Conservation (phyloP, 2,797 vertebrate genomes). For the Apodemus agrarius region DNA sequence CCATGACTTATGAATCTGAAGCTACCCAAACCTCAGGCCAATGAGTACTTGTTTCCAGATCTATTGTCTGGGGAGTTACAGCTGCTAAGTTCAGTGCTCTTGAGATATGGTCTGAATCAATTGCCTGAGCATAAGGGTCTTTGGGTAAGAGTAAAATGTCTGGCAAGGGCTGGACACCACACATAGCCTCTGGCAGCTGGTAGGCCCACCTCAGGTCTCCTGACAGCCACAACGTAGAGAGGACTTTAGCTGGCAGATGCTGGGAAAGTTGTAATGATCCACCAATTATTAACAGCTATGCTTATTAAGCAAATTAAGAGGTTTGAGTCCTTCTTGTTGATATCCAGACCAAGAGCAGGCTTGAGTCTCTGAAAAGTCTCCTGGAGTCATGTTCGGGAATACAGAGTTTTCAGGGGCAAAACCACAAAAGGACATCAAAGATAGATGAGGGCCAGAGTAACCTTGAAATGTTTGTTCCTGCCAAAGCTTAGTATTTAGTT, state of each 20-base stretch:
- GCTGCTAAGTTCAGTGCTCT: neutral
- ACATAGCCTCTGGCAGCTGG: neutral
- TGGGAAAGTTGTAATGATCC: neutral
- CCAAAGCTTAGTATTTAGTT: neutral
- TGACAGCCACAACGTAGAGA: neutral
- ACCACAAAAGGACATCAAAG: neutral
- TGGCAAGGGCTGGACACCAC: neutral
- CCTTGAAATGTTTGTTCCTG: neutral
- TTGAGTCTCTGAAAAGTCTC: neutral
- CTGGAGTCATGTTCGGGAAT: neutral
- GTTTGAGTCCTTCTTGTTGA: neutral
- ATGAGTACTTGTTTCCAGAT: neutral
- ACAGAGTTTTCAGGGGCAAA: neutral
- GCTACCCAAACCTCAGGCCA: neutral
- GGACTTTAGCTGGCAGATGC: neutral
- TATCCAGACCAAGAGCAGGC: neutral
- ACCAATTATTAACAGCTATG: neutral
- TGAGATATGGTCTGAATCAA: rapidly evolving
- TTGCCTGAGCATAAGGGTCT: neutral
- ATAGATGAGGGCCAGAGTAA: neutral
- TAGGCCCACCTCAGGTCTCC: neutral
- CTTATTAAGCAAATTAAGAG: neutral
- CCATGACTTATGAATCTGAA: neutral
- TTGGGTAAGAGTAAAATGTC: rapidly evolving
- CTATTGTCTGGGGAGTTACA: neutral